phyloP scores from a whole-genome alignment of 1,140 invertebrate genomes.

The Solenopsis invicta region DNA sequence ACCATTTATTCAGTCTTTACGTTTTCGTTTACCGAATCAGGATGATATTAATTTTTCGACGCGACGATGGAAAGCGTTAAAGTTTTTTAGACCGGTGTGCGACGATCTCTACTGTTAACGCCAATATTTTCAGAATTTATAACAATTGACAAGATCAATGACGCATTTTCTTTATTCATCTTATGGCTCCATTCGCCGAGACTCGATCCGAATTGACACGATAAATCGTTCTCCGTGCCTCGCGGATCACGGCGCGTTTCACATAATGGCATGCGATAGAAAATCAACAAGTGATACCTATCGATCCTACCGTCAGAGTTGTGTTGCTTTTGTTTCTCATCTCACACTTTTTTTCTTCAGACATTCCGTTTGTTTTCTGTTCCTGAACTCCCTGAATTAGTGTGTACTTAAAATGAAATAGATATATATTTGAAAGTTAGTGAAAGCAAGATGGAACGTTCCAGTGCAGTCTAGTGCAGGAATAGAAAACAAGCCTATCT shows the following conservation, averaged over 20 bases:
- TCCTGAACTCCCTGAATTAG: too few relatives aligned
- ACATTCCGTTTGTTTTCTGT: too few relatives aligned
- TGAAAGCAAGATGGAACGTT: too few relatives aligned
- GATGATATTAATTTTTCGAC: too few relatives aligned
- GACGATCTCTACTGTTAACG: background rate
- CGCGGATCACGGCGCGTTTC: too few relatives aligned
- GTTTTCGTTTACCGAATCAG: background rate
- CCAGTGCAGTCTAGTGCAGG: too few relatives aligned
- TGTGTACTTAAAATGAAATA: too few relatives aligned
- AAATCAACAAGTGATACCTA: constrained; percentile 76
- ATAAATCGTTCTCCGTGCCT: constrained; percentile 54
- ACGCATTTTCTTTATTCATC: constrained; percentile 71
- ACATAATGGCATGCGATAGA: too few relatives aligned
- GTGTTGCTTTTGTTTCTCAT: background rate
- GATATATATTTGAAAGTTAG: too few relatives aligned
- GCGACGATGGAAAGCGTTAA: too few relatives aligned
- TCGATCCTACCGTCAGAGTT: constrained; percentile 58
- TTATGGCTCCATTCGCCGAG: constrained; percentile 58
- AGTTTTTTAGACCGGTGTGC: constrained; percentile 49
- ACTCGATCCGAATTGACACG: constrained; percentile 44
- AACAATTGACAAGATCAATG: constrained; percentile 11
- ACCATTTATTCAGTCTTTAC: background rate
- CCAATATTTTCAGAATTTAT: constrained; percentile 71
- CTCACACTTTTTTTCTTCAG: background rate
- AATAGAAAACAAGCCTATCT: too few relatives aligned